These are phyloP conservation scores for Pterostichus madidus DNA, from an alignment of 2,888 invertebrate genomes.

Conservation along the genomic window DNA sequence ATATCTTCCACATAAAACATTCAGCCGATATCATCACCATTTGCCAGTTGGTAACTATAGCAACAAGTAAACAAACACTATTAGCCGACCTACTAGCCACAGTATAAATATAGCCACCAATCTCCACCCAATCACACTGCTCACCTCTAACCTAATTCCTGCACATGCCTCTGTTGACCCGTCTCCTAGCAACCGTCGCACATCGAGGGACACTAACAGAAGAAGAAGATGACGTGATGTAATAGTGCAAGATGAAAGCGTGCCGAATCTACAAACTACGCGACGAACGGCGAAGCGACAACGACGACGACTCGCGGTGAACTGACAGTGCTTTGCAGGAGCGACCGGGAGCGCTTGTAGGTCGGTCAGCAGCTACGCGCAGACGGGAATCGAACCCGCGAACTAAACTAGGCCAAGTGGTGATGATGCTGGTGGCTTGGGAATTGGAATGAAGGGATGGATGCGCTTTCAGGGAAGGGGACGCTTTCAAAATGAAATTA, in stretches of 20 bases:
- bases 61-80: not conserved
- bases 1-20: no score
- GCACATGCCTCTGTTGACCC: not conserved
- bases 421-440: not conserved
- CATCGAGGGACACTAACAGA: no score
- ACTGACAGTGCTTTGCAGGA: conserved; percentile 12
- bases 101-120: not conserved
- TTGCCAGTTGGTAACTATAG: no score
- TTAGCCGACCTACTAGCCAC: not conserved
- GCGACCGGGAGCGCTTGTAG: conserved; percentile 24
- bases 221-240: not conserved
- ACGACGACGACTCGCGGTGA: conserved; percentile 19
- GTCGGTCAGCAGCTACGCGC: conserved; percentile 32
- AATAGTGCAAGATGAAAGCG: conserved; percentile 41
- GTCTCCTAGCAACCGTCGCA: no score
- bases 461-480: not conserved
- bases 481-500: not conserved
- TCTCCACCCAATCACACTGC: not conserved
- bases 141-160: conserved; percentile 11
- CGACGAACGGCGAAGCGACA: conserved; percentile 4
- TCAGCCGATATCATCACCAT: no score
- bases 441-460: not conserved
- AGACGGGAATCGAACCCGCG: conserved; percentile 31
- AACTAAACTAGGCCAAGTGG: conserved; percentile 14
- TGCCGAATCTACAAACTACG: conserved; percentile 46